Base-by-base conservation (phyloP, 2,888 invertebrate species). In the Ceriagrion tenellum region DNA sequence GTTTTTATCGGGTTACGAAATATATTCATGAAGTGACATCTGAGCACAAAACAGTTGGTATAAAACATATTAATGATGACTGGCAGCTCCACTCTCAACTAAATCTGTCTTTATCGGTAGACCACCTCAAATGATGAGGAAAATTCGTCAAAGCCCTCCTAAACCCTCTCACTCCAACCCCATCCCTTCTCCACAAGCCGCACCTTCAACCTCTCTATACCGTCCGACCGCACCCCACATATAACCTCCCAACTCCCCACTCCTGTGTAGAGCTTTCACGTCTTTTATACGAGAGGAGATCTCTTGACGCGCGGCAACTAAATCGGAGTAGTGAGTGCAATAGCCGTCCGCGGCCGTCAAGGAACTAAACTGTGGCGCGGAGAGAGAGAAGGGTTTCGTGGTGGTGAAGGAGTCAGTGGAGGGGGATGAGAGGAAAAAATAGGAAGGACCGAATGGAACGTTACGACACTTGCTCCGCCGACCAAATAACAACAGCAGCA, bases 401-500 rank as follows among this genome's bases (percentile, higher is more conserved):
- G 69, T 10, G 81, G 81, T 81, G 81, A 16, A 35, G 30, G 35
- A 69, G 69, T n/a, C n/a, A 0, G 69, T 12, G n/a, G 69, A n/a
- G 69, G 20, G 12, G 10, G 69, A n/a, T n/a, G n/a, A 13, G 69
- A 69, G 8, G 13, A 69, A n/a, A n/a, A 69, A 26, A n/a, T n/a
- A 69, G 69, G 69, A 69, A n/a, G n/a, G 69, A 26, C 69, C n/a
- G 69, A 69, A 18, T 20, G 10, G 69, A 13, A 35, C 81, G 81
- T 81, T 81, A 81, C 81, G 26, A 81, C 81, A 81, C 81, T 69
- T 81, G 81, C 81, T 35, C 81, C 81, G 81, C 81, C 81, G 81
- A 81, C 81, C 81, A 81, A 81, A 81, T 81, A 81, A 81, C 81
- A 81, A 81, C 81, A 81, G 81, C 47, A 47, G 81, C 81, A 30